These are phyloP conservation scores for Torymus tubicola DNA, from an alignment of 2,888 invertebrate genomes.

Conservation along the genomic window DNA sequence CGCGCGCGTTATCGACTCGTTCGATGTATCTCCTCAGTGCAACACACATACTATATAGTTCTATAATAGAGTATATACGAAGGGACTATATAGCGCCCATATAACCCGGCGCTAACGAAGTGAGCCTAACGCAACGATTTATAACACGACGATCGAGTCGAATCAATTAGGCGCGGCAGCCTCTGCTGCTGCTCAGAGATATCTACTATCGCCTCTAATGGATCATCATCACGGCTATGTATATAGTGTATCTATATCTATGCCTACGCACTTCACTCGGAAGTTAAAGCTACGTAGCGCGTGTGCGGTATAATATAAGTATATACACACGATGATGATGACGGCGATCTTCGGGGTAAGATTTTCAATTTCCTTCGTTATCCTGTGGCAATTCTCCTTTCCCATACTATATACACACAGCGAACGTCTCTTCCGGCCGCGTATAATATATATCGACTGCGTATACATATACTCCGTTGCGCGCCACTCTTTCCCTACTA, in stretches of 20 bases:
- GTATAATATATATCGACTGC: too few relatives aligned
- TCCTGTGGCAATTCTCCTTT: slow-evolving; percentile 58
- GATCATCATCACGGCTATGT: background rate
- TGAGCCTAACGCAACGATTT: background rate
- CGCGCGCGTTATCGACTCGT: too few relatives aligned
- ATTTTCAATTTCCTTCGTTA: slow-evolving; percentile 71
- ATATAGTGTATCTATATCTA: too few relatives aligned
- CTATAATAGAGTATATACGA: too few relatives aligned
- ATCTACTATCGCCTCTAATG: background rate
- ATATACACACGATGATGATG: slow-evolving; percentile 4
- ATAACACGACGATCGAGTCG: background rate
- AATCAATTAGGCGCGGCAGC: background rate
- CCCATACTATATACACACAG: too few relatives aligned
- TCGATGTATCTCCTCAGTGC: too few relatives aligned
- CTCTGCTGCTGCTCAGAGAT: too few relatives aligned
- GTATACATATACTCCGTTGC: slow-evolving; percentile 41
- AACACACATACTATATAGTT: too few relatives aligned
- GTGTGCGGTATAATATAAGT: background rate
- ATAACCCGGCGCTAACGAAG: background rate
- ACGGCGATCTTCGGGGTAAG: slow-evolving; percentile 60
- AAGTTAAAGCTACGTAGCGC: background rate
- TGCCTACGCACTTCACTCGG: background rate
- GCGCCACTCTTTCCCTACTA: slow-evolving; percentile 42
- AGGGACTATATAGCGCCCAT: too few relatives aligned
- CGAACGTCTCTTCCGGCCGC: too few relatives aligned